These are phyloP conservation scores for Celastrina argiolus DNA, from an alignment of 2,888 invertebrate genomes.

Conservation along the genomic window DNA sequence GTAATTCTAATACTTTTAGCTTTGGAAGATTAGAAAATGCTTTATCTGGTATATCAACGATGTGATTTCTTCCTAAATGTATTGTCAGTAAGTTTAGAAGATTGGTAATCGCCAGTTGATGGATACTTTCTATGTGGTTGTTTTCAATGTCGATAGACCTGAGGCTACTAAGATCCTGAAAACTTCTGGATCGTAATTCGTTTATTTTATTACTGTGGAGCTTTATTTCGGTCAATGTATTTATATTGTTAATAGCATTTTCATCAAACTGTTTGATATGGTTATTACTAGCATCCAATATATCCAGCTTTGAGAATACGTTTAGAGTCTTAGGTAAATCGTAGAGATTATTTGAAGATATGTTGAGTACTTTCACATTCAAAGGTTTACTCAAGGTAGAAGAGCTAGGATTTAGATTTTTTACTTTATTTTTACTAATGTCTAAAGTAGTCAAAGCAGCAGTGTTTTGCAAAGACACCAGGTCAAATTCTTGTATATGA, in stretches of 20 bases:
- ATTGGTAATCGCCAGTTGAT: conserved; percentile 83
- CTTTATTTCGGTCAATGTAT: conserved; percentile 83
- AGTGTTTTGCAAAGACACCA: conserved; percentile 83
- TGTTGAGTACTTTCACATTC: conserved; percentile 84
- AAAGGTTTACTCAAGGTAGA: conserved; percentile 78
- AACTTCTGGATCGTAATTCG: conserved; percentile 83
- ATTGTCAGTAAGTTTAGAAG: conserved; percentile 84
- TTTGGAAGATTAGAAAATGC: conserved; percentile 87
- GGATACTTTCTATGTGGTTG: conserved; percentile 86
- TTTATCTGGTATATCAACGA: conserved; percentile 85
- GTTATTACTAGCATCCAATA: conserved; percentile 88
- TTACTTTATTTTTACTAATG: conserved; percentile 85
- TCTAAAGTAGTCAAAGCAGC: conserved; percentile 81
- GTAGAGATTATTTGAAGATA: conserved; percentile 86
- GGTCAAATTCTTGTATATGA: conserved; percentile 83
- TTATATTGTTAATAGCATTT: conserved; percentile 83
- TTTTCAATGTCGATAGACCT: conserved; percentile 87
- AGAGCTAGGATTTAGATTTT: conserved; percentile 79
- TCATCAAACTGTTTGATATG: conserved; percentile 83
- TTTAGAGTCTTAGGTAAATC: conserved; percentile 85
- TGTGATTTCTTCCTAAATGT: conserved; percentile 83
- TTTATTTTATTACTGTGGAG: conserved; percentile 86
- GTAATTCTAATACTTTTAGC: conserved; percentile 85
- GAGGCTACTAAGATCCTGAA: conserved; percentile 83
- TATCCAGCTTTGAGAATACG: conserved; percentile 81